Conservation (phyloP, 2,113 vertebrate genomes). For the Eulacestoma nigropectus region DNA sequence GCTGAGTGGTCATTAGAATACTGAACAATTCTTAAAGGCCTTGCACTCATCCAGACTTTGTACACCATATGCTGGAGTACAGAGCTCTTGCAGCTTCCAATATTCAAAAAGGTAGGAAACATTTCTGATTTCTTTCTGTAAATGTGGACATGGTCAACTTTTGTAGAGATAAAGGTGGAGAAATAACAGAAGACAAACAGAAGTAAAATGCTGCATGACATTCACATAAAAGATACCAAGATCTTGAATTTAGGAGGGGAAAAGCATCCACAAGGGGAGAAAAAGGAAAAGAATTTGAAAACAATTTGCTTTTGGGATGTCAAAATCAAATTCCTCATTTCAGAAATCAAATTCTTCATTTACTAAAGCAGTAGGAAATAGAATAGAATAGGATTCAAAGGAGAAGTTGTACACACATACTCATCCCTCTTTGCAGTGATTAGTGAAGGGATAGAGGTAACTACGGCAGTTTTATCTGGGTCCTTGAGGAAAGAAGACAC, state of each 20-base stretch:
- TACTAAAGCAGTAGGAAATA: background rate
- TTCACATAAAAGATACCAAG: background rate
- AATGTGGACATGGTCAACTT: background rate
- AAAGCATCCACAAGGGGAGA: background rate
- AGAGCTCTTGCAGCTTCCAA: background rate
- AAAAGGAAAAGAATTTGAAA: background rate
- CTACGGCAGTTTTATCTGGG: background rate
- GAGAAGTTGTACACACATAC: background rate
- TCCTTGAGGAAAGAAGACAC: background rate
- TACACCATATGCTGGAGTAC: background rate
- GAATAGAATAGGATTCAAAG: background rate
- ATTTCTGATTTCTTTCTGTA: background rate
- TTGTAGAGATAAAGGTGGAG: background rate
- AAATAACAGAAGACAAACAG: background rate
- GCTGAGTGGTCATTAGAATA: background rate
- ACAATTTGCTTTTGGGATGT: background rate
- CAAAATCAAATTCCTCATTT: background rate
- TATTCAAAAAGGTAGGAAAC: background rate
- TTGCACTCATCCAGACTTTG: background rate
- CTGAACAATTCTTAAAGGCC: background rate
- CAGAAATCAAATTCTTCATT: background rate
- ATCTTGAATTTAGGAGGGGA: background rate
- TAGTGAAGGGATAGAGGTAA: background rate
- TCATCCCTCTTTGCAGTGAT: background rate
- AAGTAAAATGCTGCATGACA: background rate